Evolutionary conservation across 2,113 vertebrate genomes (phyloP), one percentile per base, ranked within the genome.

Genomic region (Ia io): DNA sequence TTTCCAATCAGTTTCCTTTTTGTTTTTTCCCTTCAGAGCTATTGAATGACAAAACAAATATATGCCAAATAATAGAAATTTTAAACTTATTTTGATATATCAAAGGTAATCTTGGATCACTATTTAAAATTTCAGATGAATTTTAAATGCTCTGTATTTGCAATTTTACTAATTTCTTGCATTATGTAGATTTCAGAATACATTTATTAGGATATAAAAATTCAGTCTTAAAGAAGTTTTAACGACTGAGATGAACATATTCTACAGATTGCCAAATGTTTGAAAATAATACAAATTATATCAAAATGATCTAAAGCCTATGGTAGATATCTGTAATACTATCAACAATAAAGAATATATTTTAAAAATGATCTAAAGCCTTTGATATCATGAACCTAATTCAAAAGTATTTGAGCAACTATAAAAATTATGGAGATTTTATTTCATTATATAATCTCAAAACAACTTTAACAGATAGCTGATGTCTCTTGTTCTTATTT

Each of bases 401-500:
- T 80, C 32, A 86, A 77, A 91, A 56, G 30, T 67, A 70, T 56
- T 84, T 74, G 1, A 44, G 20, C 4, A 96, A n/a, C 9, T 67
- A 2, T 17, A 94, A 63, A 2, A 92, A 84, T 83, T 85, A 85
- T 70, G 17, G 5, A 84, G 13, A 69, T 83, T 93, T 93, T 42
- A 88, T 93, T 92, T 96, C 23, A 86, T 11, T 88, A 35, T 22
- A 85, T n/a, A 42, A 17, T 74, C 83, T 32, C 23, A 76, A 42
- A 96, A 61, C 4, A 85, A 61, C 67, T 89, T 20, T 90, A 82
- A 51, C 3, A 51, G 3, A n/a, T 90, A 92, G 30, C 32, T 73
- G 3, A 88, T 80, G 77, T 79, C 30, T 90, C 88, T 84, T 77
- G 30, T 22, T 83, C 17, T 95, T 85, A 85, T 78, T 89, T 95